Evolutionary conservation across 2,888 invertebrate species (phyloP), one percentile per base, ranked within the genome.

Genomic region (Brachypalpus laphriformis): DNA sequence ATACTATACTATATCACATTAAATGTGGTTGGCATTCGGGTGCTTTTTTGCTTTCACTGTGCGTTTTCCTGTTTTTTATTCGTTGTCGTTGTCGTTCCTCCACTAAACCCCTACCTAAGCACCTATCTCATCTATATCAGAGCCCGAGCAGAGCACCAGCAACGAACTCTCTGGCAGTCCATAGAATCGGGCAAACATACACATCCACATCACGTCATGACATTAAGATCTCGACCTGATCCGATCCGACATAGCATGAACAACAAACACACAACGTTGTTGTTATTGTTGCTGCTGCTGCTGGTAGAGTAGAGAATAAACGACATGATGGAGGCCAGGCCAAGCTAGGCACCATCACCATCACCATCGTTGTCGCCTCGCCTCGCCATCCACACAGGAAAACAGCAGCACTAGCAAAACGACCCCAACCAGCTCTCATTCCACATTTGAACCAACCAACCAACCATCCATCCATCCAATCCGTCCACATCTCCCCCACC

Each of bases 181-280:
- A 72, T 74, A 75, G 74, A 83, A 81, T 56, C 51, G 45, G 49
- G 54, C 54, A 78, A 72, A 56, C 57, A 70, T 68, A 56, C 65
- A 71, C 72, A 80, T 75, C 40, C 65, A 85, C 70, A 81, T 75
- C 81, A 76, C 81, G 81, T 76, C 81, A 85, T 85, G 85, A 85
- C 85, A 85, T 85, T 85, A 81, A 85, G 85, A 85, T 85, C 85
- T 85, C 85, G 85, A 85, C 85, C 85, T 81, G 85, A 85, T 85
- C 85, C 85, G 75, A 85, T 85, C 81, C 85, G 85, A 76, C 85
- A 81, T 81, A 85, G 81, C 81, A 81, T 81, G 80, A 31, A 78
- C 68, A 75, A 54, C 68, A 74, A 75, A 83, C 68, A 80, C 49
- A 74, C 56, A 85, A 51, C 7, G 31, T 22, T 25, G 16, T n/a